Evolutionary conservation across 2,797 vertebrate genomes (phyloP).

Genomic region (Sebastes trivittatus): DNA sequence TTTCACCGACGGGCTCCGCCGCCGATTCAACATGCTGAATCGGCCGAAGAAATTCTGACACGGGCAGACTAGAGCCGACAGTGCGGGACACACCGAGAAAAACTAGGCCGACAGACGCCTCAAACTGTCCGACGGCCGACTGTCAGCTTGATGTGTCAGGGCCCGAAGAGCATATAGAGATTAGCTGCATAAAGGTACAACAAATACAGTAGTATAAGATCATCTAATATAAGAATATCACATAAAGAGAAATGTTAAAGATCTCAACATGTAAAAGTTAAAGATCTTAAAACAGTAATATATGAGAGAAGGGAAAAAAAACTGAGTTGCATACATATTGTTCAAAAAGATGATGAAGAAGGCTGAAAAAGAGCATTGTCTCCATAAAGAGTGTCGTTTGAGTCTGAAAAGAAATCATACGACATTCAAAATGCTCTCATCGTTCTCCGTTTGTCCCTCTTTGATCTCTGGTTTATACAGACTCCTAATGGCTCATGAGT

Average conservation of each 20-base stretch:
- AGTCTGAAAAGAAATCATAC: background rate
- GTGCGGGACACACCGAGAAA: too few species aligned
- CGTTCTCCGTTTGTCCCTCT: background rate
- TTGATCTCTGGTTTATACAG: conserved; percentile 32
- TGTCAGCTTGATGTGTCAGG: too few species aligned
- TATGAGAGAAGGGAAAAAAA: background rate
- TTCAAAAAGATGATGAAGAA: background rate
- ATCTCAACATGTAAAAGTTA: background rate
- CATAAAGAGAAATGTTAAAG: background rate
- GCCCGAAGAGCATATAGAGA: background rate
- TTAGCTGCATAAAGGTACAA: background rate
- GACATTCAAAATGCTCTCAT: background rate
- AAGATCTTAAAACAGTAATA: background rate
- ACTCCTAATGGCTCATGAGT: conserved; percentile 63
- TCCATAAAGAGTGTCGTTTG: background rate
- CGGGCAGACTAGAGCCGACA: too few species aligned
- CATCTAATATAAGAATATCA: background rate
- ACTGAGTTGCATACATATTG: background rate
- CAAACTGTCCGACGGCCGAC: too few species aligned
- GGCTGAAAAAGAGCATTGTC: background rate
- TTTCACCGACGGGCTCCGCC: too few species aligned
- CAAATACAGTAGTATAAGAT: background rate
- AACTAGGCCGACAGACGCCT: too few species aligned
- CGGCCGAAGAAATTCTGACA: too few species aligned
- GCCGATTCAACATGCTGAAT: too few species aligned